Base-by-base conservation (phyloP, 2,113 vertebrate species). In the Sebastes fasciatus region DNA sequence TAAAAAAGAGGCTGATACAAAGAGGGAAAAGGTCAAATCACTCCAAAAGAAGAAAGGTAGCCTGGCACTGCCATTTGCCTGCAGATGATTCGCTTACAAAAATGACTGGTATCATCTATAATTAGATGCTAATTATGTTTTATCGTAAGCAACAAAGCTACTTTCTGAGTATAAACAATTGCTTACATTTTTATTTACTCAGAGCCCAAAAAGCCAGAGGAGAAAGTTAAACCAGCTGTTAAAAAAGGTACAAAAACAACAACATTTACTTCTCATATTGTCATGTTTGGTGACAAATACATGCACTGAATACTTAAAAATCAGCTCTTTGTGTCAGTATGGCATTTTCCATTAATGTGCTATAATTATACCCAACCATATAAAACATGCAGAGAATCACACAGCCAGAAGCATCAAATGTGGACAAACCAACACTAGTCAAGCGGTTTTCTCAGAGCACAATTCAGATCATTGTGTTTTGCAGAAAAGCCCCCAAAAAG, bases 41-140 rank as follows among this genome's bases (percentile, higher is more conserved):
- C 82, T 75, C 42, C 67, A 67, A 45, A 89, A 85, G 67, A 91
- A 73, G 12, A 94, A 87, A 91, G 87, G 90, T 93, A 89, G 55
- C 17, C 21, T 19, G n/a, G 7, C 54, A 46, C 49, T 75, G 51
- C 5, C 70, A 52, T 54, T 40, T 57, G 71, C 34, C 21, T 80
- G 72, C 57, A 73, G 51, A 82, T 43, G 14, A 52, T 51, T 34
- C 16, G 17, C 46, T 81, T 34, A n/a, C 4, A 58, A 14, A 62
- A n/a, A 26, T 48, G 14, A 55, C 10, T n/a, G 9, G 6, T 5
- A 46, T 62, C 23, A 55, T 54, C 7, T 21, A 42, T 61, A 26
- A 8, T 26, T 3, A 40, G 16, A n/a, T 10, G 17, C 8, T n/a
- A 70, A 67, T 64, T 34, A 52, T 64, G 52, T 34, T 19, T 17